Conservation (phyloP, 2,888 invertebrate genomes). For the Bibio marci region DNA sequence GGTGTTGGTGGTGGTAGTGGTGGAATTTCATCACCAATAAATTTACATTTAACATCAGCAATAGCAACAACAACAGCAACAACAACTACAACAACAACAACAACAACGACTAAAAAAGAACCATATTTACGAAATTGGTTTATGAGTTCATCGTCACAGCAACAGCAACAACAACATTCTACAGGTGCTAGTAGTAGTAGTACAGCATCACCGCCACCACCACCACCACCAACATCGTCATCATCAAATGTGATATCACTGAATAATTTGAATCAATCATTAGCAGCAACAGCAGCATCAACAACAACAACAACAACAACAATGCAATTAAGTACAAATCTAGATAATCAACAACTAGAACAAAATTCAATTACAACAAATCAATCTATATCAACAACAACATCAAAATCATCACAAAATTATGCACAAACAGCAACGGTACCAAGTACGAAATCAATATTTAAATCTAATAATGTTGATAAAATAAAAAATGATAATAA, state of each 20-base stretch:
- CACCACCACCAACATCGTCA: conserved; percentile 14
- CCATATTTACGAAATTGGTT: conserved; percentile 22
- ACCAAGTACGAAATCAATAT: conserved; percentile 11
- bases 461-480: neutral
- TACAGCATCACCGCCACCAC: conserved; percentile 21
- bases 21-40: neutral
- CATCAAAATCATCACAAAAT: neutral
- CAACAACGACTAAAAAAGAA: conserved; percentile 14
- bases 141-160: conserved; percentile 10
- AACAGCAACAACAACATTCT: too few species aligned
- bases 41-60: neutral
- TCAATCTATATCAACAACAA: conserved; percentile 1
- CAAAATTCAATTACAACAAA: neutral
- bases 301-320: neutral
- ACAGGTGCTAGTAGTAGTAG: conserved; percentile 14
- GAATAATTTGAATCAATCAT: neutral
- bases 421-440: conserved; percentile 5
- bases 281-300: neutral
- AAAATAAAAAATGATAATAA: conserved; percentile 2
- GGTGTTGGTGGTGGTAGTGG: too few species aligned
- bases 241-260: conserved; percentile 7
- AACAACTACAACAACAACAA: conserved; percentile 3
- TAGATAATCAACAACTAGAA: neutral
- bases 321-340: neutral
- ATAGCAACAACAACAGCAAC: neutral